Base-by-base conservation (phyloP, 2,797 vertebrate species). In the Clarias fuscus region DNA sequence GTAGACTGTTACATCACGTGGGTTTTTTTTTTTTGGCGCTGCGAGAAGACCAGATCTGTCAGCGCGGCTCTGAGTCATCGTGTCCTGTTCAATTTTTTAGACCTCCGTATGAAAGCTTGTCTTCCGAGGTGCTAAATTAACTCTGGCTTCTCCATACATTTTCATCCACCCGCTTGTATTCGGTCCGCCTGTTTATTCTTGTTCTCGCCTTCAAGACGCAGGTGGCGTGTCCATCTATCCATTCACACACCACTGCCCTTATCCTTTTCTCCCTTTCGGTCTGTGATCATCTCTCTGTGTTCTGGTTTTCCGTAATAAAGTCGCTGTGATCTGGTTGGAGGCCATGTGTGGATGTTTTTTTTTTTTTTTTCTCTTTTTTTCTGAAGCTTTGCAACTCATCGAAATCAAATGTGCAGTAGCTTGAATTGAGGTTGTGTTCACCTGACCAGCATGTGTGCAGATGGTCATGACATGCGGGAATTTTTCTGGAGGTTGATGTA, bases 41-140 rank as follows among this genome's bases (percentile, higher is more conserved):
- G 76, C 58, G 58, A 79, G 58, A 89, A 93, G 91, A 91, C 90
- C 64, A 89, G 88, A 72, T 82, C 86, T 87, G 89, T 91, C 91
- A 90, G 81, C 87, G 72, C 81, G 82, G 87, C 22, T 73, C 71
- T 85, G 89, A 90, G 82, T 92, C 91, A 90, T 92, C 88, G 86
- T 81, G 33, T 71, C 15, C 87, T 90, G 85, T 90, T 88, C 85
- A 72, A 67, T 82, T 59, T 85, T 76, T 24, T 65, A 87, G 85
- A 65, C 88, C 17, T 90, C 90, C 89, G 58, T 91, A 89, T 90
- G 71, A 84, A 84, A 24, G 88, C 88, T 82, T 82, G 84, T 90
- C 88, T 89, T 72, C 58, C 84, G 89, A 89, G 37, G 37, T 86
- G 3, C 76, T 84, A 91, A 91, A 93, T 92, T 85, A 92, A 83